Conservation (phyloP, 2,797 vertebrate species). For the Cynopterus sphinx region DNA sequence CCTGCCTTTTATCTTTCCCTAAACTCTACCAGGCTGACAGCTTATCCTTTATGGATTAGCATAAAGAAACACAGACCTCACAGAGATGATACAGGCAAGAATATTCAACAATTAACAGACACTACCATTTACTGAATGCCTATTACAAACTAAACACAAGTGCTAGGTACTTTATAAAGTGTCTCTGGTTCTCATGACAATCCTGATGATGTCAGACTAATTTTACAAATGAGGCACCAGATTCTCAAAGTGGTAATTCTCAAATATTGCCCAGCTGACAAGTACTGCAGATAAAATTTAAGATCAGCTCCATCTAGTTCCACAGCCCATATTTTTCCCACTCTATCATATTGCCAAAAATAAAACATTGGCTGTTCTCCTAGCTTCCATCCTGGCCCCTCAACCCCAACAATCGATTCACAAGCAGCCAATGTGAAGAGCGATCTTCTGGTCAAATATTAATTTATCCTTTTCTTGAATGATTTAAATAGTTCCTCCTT, state of each 20-base stretch:
- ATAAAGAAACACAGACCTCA: constrained; percentile 27
- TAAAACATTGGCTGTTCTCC: constrained; percentile 8
- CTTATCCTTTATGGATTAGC: not conserved
- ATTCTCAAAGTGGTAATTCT: constrained; percentile 48
- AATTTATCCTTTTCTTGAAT: constrained; percentile 35
- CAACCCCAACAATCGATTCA: not conserved
- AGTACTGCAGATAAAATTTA: constrained; percentile 49
- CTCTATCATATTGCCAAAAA: constrained; percentile 6
- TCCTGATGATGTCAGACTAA: constrained; percentile 9
- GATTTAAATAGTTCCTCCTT: not conserved
- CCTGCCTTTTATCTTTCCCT: constrained; percentile 27
- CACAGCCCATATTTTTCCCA: not conserved
- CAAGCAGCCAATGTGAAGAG: not conserved
- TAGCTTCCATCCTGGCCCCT: not conserved
- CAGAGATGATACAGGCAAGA: not conserved
- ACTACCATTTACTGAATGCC: constrained; percentile 9
- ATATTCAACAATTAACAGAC: not conserved
- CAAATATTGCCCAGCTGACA: constrained; percentile 40
- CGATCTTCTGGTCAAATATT: constrained; percentile 40
- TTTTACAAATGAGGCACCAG: constrained; percentile 48
- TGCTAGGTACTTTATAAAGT: constrained; percentile 33
- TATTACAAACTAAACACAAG: not conserved
- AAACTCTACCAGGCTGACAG: not conserved
- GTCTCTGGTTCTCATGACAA: constrained; percentile 19
- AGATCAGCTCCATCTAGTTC: not conserved